Conservation (phyloP, 2,888 invertebrate genomes). For the Drosophila affinis region DNA sequence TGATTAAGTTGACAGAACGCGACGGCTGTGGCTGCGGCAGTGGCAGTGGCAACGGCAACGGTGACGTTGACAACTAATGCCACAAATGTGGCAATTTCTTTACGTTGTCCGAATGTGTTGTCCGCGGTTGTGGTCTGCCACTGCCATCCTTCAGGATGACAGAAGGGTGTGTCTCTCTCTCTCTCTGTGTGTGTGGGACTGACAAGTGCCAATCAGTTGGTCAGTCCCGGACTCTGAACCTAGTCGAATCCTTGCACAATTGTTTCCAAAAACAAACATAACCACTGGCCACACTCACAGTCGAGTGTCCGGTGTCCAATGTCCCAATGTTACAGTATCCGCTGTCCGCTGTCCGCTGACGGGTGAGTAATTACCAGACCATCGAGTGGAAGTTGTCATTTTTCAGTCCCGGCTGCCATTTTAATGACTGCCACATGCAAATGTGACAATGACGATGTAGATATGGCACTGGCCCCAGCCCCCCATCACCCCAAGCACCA, state of each 20-base stretch:
- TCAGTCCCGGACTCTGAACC: not conserved
- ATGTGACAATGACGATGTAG: conserved; percentile 60
- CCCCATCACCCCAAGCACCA: too few relatives aligned
- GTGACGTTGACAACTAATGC: conserved; percentile 44
- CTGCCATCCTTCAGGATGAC: conserved; percentile 27
- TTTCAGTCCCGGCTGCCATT: conserved; percentile 58
- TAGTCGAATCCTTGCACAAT: conserved; percentile 4
- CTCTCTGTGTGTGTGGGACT: conserved; percentile 8
- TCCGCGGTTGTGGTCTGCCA: conserved; percentile 13
- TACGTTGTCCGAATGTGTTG: conserved; percentile 40
- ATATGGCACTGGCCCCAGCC: conserved; percentile 10
- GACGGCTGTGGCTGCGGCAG: conserved; percentile 24
- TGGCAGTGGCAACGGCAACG: not conserved
- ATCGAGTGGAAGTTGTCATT: conserved; percentile 70
- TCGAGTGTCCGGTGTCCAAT: not conserved
- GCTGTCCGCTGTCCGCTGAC: conserved; percentile 11
- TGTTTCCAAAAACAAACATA: conserved; percentile 45
- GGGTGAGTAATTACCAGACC: conserved; percentile 63
- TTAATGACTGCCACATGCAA: conserved; percentile 68
- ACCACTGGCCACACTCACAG: conserved; percentile 7
- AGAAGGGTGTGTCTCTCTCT: conserved; percentile 26
- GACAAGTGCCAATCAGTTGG: conserved; percentile 34
- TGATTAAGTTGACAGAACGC: conserved; percentile 56
- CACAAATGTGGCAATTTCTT: conserved; percentile 55
- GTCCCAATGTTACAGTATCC: not conserved